Base-by-base conservation (phyloP, 2,888 invertebrate genomes). In the Drosophila mulleri region DNA sequence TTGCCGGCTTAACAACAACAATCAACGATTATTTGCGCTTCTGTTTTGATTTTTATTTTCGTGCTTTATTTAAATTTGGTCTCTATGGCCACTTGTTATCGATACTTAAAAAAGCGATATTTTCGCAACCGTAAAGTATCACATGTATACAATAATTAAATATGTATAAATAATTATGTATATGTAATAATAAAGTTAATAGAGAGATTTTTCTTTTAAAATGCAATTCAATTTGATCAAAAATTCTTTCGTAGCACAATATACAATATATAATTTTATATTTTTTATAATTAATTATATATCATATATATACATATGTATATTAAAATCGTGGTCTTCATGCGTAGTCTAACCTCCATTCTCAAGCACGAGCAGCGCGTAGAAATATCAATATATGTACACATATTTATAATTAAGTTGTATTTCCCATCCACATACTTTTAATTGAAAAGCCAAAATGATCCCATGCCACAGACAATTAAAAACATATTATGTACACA, bases 401-500 rank as follows among this genome's bases (percentile, higher is more conserved):
- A 57, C 44, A 39, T n/a, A 57, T 57, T 54, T n/a, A 35, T 44
- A 44, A 20, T 44, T 45, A 8, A 35, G 18, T 35, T 20, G 20
- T 39, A 50, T 29, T 18, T 42, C 14, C n/a, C 26, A 26, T n/a
- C 11, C 47, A 39, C 18, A 52, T 45, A 61, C 42, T 57, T 67
- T 73, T 61, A 74, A 74, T 78, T 77, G 69, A 72, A 75, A 70
- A 66, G 65, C 63, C 72, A 75, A 78, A 76, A 75, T 63, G 57
- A 61, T 64, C 80, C 67, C 72, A 48, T 75, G 67, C 56, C 29
- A 79, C 60, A 44, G 53, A 65, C 72, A 72, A 75, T 79, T 67
- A 76, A 80, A 80, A 76, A 61, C 72, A 76, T 62, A 79, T 70
- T 72, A 69, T 74, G 67, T 60, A 76, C 74, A 62, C 58, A 78